These are phyloP conservation scores for Zhuqinia jingwanae DNA, from an alignment of 2,888 invertebrate genomes.

Conservation along the genomic window DNA sequence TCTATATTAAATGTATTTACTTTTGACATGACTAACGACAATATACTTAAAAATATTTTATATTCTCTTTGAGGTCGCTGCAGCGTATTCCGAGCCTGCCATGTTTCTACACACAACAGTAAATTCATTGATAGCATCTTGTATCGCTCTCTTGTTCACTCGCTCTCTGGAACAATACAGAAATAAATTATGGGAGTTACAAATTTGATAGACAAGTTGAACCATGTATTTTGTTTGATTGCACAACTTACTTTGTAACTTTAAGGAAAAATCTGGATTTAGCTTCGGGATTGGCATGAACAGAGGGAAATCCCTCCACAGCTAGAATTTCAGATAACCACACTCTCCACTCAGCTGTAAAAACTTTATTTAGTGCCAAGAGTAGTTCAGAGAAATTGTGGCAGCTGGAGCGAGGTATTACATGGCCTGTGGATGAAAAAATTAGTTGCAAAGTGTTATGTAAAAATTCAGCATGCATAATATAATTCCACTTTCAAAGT, in stretches of 20 bases:
- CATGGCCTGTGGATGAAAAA: constrained; percentile 64
- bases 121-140: constrained; percentile 78
- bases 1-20: too few relatives aligned
- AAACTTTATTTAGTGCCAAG: constrained; percentile 71
- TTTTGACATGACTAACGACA: too few relatives aligned
- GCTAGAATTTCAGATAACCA: constrained; percentile 76
- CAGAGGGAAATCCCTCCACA: constrained; percentile 76
- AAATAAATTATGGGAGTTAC: not conserved
- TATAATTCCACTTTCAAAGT: too few relatives aligned
- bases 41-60: too few relatives aligned
- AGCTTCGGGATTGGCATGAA: constrained; percentile 72
- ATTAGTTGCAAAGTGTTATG: too few relatives aligned
- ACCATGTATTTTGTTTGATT: not conserved
- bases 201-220: not conserved
- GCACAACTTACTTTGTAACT: constrained; percentile 73
- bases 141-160: constrained; percentile 76
- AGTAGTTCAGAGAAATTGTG: constrained; percentile 78
- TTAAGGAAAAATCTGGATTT: constrained; percentile 76
- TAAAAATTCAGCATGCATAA: too few relatives aligned
- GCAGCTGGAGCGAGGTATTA: constrained; percentile 75
- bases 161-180: constrained; percentile 71
- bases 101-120: constrained; percentile 77
- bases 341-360: constrained; percentile 75
- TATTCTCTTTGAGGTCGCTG: constrained; percentile 75
- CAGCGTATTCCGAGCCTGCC: constrained; percentile 77